phyloP scores from a whole-genome alignment of 2,797 vertebrate species.

The Hyperoplus immaculatus region DNA sequence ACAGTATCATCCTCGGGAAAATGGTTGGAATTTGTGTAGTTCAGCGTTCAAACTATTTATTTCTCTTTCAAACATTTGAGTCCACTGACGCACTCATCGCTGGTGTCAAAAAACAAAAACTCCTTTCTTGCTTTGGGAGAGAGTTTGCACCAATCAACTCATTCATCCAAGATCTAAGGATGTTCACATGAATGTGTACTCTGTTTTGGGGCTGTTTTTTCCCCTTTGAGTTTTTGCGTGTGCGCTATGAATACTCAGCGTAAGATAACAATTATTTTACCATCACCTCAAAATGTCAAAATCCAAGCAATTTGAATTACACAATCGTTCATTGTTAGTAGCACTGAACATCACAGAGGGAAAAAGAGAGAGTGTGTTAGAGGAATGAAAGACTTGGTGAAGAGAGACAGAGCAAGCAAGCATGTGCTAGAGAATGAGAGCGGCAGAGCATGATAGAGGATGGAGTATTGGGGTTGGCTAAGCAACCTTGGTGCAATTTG shows the following conservation, averaged over 20 bases:
- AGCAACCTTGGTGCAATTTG: conserved; percentile 72
- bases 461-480: conserved; percentile 64
- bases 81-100: conserved; percentile 55
- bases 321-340: conserved; percentile 48
- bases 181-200: conserved; percentile 44
- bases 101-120: conserved; percentile 43
- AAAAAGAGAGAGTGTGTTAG: conserved; percentile 22
- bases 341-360: conserved; percentile 49
- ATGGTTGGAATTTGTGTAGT: conserved; percentile 31
- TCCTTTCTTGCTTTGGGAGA: conserved; percentile 52
- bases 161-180: conserved; percentile 64
- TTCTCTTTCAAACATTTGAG: conserved; percentile 51
- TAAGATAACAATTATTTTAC: conserved; percentile 59
- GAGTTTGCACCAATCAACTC: conserved; percentile 60
- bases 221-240: conserved; percentile 38
- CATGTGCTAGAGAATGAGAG: conserved; percentile 59
- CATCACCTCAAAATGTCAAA: conserved; percentile 62
- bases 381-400: conserved; percentile 53
- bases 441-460: conserved; percentile 64
- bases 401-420: conserved; percentile 51
- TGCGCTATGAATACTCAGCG: conserved; percentile 47
- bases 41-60: conserved; percentile 42
- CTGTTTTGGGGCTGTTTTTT: conserved; percentile 27
- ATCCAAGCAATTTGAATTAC: conserved; percentile 48
- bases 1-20: conserved; percentile 22